These are phyloP conservation scores for Parauchenoglanis ngamensis DNA, from an alignment of 2,797 vertebrate species.

Conservation along the genomic window DNA sequence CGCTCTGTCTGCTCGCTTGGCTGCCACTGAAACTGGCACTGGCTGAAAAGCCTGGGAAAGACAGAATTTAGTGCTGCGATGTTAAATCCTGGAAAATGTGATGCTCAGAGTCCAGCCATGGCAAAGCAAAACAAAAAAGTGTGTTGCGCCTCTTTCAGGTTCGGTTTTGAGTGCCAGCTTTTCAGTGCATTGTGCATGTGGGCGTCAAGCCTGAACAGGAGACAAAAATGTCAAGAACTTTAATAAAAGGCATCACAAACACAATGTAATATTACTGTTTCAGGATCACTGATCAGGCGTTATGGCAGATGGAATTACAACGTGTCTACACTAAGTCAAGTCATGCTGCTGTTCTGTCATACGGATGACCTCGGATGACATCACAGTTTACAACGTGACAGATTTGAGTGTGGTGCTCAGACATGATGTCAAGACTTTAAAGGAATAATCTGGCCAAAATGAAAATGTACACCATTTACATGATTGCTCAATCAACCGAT, in stretches of 20 bases:
- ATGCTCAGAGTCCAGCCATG: background rate
- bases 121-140: background rate
- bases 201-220: constrained; percentile 34
- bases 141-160: too few relatives aligned
- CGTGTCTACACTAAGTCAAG: constrained; percentile 35
- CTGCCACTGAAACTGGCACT: constrained; percentile 35
- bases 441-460: background rate
- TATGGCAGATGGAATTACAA: constrained; percentile 45
- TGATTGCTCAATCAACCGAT: background rate
- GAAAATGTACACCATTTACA: background rate
- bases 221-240: constrained; percentile 28
- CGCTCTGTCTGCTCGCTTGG: constrained; percentile 20
- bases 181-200: constrained; percentile 46
- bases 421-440: background rate
- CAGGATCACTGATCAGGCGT: constrained; percentile 50
- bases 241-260: constrained; percentile 25
- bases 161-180: constrained; percentile 39
- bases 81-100: constrained; percentile 17
- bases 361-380: background rate
- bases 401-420: background rate
- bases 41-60: constrained; percentile 57
- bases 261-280: constrained; percentile 50
- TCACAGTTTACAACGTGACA: background rate
- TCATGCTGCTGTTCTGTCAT: background rate
- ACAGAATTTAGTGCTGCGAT: background rate